Evolutionary conservation across 2,797 vertebrate genomes (phyloP).

Genomic region (Buceros bicornis): DNA sequence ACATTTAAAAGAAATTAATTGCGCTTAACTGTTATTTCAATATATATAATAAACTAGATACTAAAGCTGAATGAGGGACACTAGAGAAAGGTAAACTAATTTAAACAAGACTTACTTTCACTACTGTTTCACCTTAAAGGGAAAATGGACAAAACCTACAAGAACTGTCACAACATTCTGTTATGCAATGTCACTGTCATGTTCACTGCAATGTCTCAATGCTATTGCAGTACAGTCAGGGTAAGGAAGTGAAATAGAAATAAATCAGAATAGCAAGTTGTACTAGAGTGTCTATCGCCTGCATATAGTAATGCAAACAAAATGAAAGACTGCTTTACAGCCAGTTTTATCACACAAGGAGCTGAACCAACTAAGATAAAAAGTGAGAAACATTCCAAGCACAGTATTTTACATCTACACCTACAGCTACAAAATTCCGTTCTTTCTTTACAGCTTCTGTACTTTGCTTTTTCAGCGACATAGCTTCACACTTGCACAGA

Average conservation of each 20-base stretch:
- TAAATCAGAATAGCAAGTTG: neutral
- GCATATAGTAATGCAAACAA: neutral
- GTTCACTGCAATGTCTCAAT: neutral
- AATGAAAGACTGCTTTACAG: neutral
- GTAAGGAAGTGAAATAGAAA: neutral
- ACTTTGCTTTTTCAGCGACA: neutral
- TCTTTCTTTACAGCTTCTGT: neutral
- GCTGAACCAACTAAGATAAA: neutral
- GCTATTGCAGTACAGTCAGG: neutral
- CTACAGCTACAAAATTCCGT: neutral
- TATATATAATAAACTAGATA: neutral
- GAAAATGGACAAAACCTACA: neutral
- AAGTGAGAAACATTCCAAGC: too few species aligned
- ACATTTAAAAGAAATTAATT: neutral
- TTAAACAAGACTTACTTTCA: neutral
- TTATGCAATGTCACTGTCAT: neutral
- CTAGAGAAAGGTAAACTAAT: neutral
- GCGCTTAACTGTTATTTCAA: neutral
- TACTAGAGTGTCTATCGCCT: neutral
- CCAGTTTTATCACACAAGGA: neutral
- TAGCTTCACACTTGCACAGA: neutral
- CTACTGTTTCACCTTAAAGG: neutral
- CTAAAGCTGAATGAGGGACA: neutral
- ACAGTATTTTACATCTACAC: neutral
- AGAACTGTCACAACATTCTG: neutral